Percentiles rank a stretch among this genome's conserved stretches.
Conservation (phyloP, 2,888 invertebrate species). For the Lasioglossum zephyrum region DNA sequence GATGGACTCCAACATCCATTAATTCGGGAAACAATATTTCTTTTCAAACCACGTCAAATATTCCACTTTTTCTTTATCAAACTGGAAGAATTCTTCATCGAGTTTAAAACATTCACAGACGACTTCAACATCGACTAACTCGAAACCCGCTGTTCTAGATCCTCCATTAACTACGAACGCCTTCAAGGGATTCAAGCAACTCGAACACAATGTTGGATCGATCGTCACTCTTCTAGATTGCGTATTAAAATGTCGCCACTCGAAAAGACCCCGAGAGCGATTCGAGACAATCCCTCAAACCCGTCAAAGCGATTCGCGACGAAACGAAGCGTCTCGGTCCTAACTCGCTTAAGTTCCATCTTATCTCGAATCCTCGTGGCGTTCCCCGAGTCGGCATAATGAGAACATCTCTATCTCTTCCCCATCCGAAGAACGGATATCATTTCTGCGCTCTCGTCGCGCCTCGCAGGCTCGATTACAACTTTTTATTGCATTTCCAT, state of each 20-base stretch:
- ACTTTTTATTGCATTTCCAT: constrained; percentile 84
- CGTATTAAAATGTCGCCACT: not conserved
- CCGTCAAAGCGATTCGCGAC: constrained; percentile 32
- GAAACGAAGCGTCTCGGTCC: constrained; percentile 45
- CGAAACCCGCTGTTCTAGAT: too few species aligned
- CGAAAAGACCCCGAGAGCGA: not conserved
- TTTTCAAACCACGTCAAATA: not conserved
- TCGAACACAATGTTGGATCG: not conserved
- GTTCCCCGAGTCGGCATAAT: constrained; percentile 58
- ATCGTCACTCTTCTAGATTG: not conserved
- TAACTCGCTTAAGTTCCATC: constrained; percentile 59
- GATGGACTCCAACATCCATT: too few species aligned
- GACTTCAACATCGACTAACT: too few species aligned
- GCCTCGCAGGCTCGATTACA: constrained; percentile 76
- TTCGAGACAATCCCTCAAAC: constrained; percentile 14
- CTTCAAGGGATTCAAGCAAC: not conserved
- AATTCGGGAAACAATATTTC: not conserved
- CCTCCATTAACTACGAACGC: too few species aligned
- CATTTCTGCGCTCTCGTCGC: constrained; percentile 26
- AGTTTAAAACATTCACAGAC: too few species aligned
- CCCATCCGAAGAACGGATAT: constrained; percentile 13
- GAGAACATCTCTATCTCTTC: constrained; percentile 34
- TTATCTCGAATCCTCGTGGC: constrained; percentile 39
- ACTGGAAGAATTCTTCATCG: too few species aligned
- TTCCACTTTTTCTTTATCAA: too few species aligned